Percentiles rank a stretch among this genome's conserved stretches.
phyloP scores from a whole-genome alignment of 2,888 invertebrate species.

The Meloe dianella region DNA sequence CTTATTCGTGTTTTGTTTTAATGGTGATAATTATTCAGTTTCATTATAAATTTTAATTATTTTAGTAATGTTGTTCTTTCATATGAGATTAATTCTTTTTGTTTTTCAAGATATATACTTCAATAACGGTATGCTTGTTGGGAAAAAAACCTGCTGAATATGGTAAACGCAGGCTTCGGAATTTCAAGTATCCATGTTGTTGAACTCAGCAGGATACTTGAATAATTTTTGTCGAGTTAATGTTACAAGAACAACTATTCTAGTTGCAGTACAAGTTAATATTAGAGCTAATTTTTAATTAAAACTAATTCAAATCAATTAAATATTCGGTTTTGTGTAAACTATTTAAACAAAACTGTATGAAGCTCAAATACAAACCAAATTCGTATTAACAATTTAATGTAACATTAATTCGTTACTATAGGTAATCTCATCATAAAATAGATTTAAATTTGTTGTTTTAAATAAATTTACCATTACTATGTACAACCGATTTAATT shows the following conservation, averaged over 20 bases:
- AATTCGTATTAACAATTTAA: not conserved
- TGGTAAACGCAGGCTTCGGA: not conserved
- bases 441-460: not conserved
- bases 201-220: not conserved
- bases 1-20: too few relatives aligned
- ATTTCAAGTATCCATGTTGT: not conserved
- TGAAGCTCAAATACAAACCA: not conserved
- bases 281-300: not conserved
- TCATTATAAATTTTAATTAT: not conserved
- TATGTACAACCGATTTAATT: not conserved
- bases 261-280: not conserved
- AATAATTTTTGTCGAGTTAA: constrained; percentile 3
- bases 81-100: not conserved
- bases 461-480: not conserved
- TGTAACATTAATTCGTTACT: not conserved
- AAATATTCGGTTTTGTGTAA: not conserved
- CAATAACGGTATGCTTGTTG: not conserved
- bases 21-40: too few relatives aligned
- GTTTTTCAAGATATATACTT: not conserved
- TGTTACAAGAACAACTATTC: not conserved
- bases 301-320: not conserved
- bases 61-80: not conserved
- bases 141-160: constrained; percentile 6
- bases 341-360: not conserved
- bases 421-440: not conserved